These are phyloP conservation scores for Pristionchus mayeri DNA, from an alignment of 2,888 invertebrate genomes.

Conservation along the genomic window DNA sequence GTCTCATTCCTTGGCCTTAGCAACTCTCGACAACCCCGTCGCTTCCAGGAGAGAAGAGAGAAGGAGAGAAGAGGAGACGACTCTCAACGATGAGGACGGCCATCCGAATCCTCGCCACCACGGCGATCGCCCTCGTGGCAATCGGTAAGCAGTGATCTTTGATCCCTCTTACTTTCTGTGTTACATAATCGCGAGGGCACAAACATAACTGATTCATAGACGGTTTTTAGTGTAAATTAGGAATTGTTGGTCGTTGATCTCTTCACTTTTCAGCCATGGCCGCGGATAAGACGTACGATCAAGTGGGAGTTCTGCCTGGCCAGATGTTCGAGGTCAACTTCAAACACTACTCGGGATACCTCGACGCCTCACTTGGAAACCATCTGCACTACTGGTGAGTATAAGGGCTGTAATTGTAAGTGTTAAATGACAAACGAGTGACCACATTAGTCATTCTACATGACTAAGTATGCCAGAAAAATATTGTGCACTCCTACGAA, in stretches of 20 bases:
- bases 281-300: conserved; percentile 35
- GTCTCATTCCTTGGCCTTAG: conserved; percentile 15
- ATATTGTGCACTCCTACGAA: no score
- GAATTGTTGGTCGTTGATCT: no score
- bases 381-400: conserved; percentile 47
- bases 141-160: conserved; percentile 17
- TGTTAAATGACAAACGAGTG: no score
- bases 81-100: conserved; percentile 14
- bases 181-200: not conserved
- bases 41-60: not conserved
- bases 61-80: not conserved
- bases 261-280: not conserved
- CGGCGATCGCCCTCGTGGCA: conserved; percentile 12
- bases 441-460: no score
- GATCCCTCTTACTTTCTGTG: not conserved
- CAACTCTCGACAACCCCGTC: not conserved
- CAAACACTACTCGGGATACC: conserved; percentile 64
- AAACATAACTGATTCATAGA: no score
- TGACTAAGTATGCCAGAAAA: not conserved
- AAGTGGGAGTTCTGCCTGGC: conserved; percentile 60
- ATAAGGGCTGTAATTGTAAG: no score
- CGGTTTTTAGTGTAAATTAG: not conserved
- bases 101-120: not conserved
- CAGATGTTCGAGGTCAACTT: conserved; percentile 60
- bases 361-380: conserved; percentile 54